Base-by-base conservation (phyloP, 2,797 vertebrate genomes). In the Zenarchopterus dispar region DNA sequence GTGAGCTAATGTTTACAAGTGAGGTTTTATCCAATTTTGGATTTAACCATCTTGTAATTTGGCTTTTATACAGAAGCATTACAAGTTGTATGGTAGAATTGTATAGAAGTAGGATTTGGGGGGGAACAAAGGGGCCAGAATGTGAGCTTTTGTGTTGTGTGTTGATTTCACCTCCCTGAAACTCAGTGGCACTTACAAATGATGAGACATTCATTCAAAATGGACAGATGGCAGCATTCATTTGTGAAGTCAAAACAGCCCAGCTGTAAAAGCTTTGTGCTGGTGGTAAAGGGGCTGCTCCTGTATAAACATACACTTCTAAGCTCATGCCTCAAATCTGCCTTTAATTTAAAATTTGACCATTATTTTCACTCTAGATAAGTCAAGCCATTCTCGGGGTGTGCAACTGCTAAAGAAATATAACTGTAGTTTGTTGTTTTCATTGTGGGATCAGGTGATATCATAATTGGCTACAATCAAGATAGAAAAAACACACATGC, bases 231-330 rank as follows among this genome's bases (percentile, higher is more conserved):
- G 79, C 77, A 60, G 67, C 58, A 68, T 81, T 85, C 82, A 82
- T 83, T 80, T 41, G 31, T 88, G 72, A 75, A 83, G 75, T 84
- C 80, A 79, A 80, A 80, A 78, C 73, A 75, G 67, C 55, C 74
- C 80, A 86, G 85, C 86, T 86, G 78, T 85, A 76, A 82, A 88
- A 85, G 78, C 84, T 39, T 28, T 6, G 51, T 74, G 81, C 77
- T 80, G 81, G 87, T 88, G 75, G 80, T 75, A 80, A 54, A 75
- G 68, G 42, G 61, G 56, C 61, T 57, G 54, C 55, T 83, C 62
- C 72, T 82, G 71, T 78, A n/a, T 75, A 84, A 87, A 86, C 79
- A 84, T 76, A 79, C 80, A 78, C 66, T 74, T 61, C 59, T 74
- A 50, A 28, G 55, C 57, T 55, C 49, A 28, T 44, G 41, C 59